phyloP scores from a whole-genome alignment of 2,888 invertebrate genomes.

The Sinopyrophorus schimmeli region DNA sequence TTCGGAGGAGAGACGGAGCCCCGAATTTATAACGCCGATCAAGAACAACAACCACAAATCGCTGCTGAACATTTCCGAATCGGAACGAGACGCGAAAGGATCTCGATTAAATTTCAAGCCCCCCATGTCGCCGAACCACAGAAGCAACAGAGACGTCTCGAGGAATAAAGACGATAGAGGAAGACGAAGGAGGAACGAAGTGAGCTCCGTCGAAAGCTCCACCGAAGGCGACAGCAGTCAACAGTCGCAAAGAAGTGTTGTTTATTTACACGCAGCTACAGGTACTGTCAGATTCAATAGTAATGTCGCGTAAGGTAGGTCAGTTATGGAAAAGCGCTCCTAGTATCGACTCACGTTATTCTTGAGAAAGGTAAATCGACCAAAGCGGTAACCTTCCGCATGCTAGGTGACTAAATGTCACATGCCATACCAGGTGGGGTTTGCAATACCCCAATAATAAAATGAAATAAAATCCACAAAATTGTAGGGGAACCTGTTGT shows the following conservation, averaged over 20 bases:
- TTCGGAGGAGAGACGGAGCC: conserved; percentile 53
- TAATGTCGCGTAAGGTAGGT: too few relatives aligned
- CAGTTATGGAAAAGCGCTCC: too few relatives aligned
- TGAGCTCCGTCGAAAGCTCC: conserved; percentile 66
- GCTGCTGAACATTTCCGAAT: conserved; percentile 48
- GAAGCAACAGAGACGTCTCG: conserved; percentile 48
- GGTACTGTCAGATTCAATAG: too few relatives aligned
- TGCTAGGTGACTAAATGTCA: too few relatives aligned
- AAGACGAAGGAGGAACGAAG: conserved; percentile 55
- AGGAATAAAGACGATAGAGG: conserved; percentile 53
- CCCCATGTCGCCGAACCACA: conserved; percentile 50
- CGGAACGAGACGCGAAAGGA: conserved; percentile 45
- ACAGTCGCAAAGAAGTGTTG: conserved; percentile 81
- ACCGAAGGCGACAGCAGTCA: conserved; percentile 77
- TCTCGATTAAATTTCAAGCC: conserved; percentile 49
- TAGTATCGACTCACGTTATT: too few relatives aligned
- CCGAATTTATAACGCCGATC: conserved; percentile 38
- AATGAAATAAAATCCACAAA: too few relatives aligned
- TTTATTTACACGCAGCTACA: conserved; percentile 83
- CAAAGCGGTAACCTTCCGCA: too few relatives aligned
- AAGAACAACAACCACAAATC: conserved; percentile 49
- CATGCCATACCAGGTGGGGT: too few relatives aligned
- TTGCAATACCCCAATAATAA: too few relatives aligned
- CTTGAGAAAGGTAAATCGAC: too few relatives aligned
- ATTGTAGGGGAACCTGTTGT: too few relatives aligned